Evolutionary conservation across 2,888 invertebrate species (phyloP), one percentile per base, ranked within the genome.

Genomic region (Spodoptera littoralis): DNA sequence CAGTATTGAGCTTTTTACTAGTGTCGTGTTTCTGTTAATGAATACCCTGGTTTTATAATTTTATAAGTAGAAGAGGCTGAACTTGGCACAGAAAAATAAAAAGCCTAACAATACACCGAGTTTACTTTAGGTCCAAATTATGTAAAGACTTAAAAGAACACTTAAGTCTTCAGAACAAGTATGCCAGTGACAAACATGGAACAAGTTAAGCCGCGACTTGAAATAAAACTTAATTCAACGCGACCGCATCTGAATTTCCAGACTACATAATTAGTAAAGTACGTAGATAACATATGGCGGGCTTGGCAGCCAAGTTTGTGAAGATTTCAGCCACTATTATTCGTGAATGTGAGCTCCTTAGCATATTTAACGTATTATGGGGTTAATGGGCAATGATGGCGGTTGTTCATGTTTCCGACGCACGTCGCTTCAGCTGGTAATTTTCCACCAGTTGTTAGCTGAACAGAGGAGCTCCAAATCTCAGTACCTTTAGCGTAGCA

Each of bases 321-420:
- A 69, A 79, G 75, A 71, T 77, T 79, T 73, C 78, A 75, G 81
- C 72, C 77, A 84, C 87, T 88, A 85, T 86, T 84, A 87, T 83
- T 82, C 85, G 75, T 84, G 82, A 85, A 84, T 83, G 83, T 79
- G 77, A 76, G 81, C 88, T 90, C 84, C 87, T 92, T 92, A 90
- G 89, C 92, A 92, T 93, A 92, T 92, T 93, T 89, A 89, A 90
- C 88, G 87, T 90, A 89, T 92, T 92, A 91, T 86, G 84, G 88
- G 88, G 90, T 90, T 91, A 93, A 93, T 92, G 90, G 91, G 88
- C 88, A 88, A 90, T 90, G 90, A 88, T 84, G 88, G 82, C 80
- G 81, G 77, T 85, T 80, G 83, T 82, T 84, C 77, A 75, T 79
- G 78, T 77, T 76, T 76, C 78, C 75, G 78, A 68, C 80, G 79